phyloP scores from a whole-genome alignment of 2,888 invertebrate genomes.

The Helleia helle region DNA sequence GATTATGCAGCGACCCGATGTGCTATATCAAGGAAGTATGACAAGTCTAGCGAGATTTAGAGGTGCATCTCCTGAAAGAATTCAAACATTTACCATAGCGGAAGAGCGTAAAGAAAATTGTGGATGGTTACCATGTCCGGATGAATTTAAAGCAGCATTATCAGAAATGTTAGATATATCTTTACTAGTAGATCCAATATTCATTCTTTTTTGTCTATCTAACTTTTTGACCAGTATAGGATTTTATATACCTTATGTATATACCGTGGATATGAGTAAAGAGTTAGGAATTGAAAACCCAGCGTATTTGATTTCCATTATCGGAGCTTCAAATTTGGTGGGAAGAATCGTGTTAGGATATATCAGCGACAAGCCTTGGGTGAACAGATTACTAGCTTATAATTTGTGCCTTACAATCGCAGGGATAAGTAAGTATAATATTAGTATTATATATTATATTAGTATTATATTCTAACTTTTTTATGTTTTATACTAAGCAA shows the following conservation, averaged over 20 bases:
- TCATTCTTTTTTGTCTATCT: conserved; percentile 91
- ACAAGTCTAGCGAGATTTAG: conserved; percentile 66
- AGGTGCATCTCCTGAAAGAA: conserved; percentile 64
- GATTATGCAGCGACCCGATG: conserved; percentile 89
- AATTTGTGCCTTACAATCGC: conserved; percentile 90
- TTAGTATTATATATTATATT: neutral
- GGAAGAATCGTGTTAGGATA: conserved; percentile 92
- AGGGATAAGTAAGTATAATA: conserved; percentile 82
- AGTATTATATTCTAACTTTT: neutral
- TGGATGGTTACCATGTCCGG: conserved; percentile 78
- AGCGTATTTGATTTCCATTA: conserved; percentile 83
- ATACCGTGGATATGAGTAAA: conserved; percentile 83
- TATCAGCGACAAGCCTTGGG: conserved; percentile 90
- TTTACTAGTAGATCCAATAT: conserved; percentile 88
- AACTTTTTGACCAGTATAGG: conserved; percentile 97
- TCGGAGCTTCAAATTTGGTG: conserved; percentile 91
- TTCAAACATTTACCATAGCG: conserved; percentile 35
- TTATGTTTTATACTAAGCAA: neutral
- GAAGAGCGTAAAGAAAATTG: conserved; percentile 62
- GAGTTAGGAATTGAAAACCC: conserved; percentile 75
- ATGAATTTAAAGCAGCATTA: conserved; percentile 81
- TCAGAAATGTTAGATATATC: conserved; percentile 89
- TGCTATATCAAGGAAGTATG: conserved; percentile 89
- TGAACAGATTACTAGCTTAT: conserved; percentile 93
- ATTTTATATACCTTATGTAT: conserved; percentile 95